Base-by-base conservation (phyloP, 2,888 invertebrate genomes). In the Minunthozetes semirufus region DNA sequence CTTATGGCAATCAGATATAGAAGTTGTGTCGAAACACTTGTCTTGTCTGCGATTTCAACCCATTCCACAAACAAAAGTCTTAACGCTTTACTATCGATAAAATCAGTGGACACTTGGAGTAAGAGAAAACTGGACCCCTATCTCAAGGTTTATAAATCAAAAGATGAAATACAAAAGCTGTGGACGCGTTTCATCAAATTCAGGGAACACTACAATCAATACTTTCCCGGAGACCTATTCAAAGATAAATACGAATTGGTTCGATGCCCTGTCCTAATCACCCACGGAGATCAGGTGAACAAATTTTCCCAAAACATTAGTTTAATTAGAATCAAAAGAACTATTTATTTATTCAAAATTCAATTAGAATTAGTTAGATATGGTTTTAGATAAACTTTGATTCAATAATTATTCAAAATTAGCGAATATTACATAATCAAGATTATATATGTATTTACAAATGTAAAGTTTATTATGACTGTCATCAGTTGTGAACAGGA, bases 1-100 rank as follows among this genome's bases (percentile, higher is more conserved):
- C 80, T 83, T 15, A 74, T 83, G n/a, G 82, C 83, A 81, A 79
- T 6, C 13, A 75, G 79, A 13, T 81, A 80, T 48, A 78, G 83
- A 11, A 22, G 15, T 27, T 11, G 2, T 22, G 22, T 53, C n/a
- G 4, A 4, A 2, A 9, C 6, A n/a, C 8, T 53, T 11, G 53
- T 53, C 5, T 19, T 53, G 5, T n/a, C 22, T 5, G 53, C 13
- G 53, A n/a, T 53, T 22, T 11, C 3, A 6, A 19, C 9, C n/a
- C 19, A 9, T n/a, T 4, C 2, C 9, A 3, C 6, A 8, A n/a
- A 5, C n/a, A 25, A 22, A 22, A 1, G 15, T 6, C 1, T n/a
- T 17, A 8, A 11, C 25, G 38, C 27, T 19, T 27, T n/a, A n/a
- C n/a, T n/a, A n/a, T n/a, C n/a, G n/a, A n/a, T n/a, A n/a, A n/a